Percentiles rank a stretch among this genome's conserved stretches.
Conservation (phyloP, 2,113 vertebrate species). For the Antennarius striatus region DNA sequence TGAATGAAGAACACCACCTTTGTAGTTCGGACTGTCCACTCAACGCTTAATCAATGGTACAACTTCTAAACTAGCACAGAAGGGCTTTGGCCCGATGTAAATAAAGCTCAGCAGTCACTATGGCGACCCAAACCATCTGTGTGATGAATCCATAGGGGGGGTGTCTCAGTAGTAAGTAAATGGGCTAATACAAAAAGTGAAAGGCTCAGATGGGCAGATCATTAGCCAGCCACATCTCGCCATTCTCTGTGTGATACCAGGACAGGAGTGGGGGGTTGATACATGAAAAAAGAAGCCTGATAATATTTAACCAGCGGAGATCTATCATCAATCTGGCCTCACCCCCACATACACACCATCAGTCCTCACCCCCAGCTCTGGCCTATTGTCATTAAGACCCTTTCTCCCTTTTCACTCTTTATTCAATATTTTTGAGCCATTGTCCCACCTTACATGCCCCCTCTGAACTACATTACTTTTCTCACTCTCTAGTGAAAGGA, state of each 20-base stretch:
- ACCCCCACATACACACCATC: constrained; percentile 47
- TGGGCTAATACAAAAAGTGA: constrained; percentile 68
- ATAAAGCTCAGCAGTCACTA: constrained; percentile 47
- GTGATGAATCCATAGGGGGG: constrained; percentile 43
- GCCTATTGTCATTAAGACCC: constrained; percentile 74
- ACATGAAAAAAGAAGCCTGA: constrained; percentile 71
- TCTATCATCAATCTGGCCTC: constrained; percentile 70
- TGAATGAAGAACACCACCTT: not conserved
- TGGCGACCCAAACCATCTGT: constrained; percentile 70
- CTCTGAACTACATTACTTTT: constrained; percentile 73
- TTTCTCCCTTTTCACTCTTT: constrained; percentile 67
- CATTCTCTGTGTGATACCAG: constrained; percentile 63
- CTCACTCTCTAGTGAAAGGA: constrained; percentile 66
- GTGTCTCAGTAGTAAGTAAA: constrained; percentile 67
- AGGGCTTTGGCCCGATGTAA: constrained; percentile 33
- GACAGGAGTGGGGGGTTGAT: constrained; percentile 38
- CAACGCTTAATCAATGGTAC: constrained; percentile 6
- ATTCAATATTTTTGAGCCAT: constrained; percentile 81
- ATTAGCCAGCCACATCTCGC: constrained; percentile 68
- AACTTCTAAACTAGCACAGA: constrained; percentile 32
- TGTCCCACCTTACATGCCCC: constrained; percentile 74
- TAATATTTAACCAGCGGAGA: constrained; percentile 80
- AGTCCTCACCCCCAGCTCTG: constrained; percentile 53
- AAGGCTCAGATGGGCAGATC: constrained; percentile 70
- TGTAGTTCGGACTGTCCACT: constrained; percentile 2